Evolutionary conservation across 2,113 vertebrate genomes (phyloP), one percentile per base, ranked within the genome.

Genomic region (Chionomys nivalis): DNA sequence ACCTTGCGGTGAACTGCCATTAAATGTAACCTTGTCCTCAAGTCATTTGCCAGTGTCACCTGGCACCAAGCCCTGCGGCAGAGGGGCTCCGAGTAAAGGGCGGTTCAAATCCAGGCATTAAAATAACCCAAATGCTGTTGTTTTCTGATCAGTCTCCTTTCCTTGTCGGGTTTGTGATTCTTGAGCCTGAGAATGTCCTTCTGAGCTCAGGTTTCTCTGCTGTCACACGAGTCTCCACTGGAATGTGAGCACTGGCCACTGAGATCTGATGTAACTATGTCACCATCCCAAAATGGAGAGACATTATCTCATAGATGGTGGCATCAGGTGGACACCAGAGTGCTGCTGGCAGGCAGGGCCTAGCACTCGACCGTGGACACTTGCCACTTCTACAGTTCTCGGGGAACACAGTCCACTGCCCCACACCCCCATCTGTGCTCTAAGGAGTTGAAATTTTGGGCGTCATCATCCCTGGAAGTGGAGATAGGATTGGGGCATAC

Each of bases 131-230:
- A 94, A 97, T n/a, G 23, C 87, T 70, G 49, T 97, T 70, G 49
- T 97, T 97, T 97, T 94, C 94, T 94, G 95, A 96, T 97, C 95
- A 8, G 95, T 73, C 98, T 98, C 97, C 98, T 98, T 98, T 98
- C 98, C 97, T 49, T 31, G 70, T 94, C 72, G 91, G 98, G 97
- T 97, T 36, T 89, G 76, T 65, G 5, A 95, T 97, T 98, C 96
- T 97, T 89, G 72, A 98, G 98, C 98, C 96, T 96, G 97, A 97
- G 98, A 98, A 98, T 98, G 98, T 97, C 98, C n/a, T 94, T 93
- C 78, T 26, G 63, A n/a, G 97, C 97, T 98, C 98, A 44, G 95
- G 90, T 98, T 98, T 98, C 98, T 91, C 90, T 68, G 94, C 89
- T 97, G 97, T 98, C 97, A 97, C 97, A 87, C 97, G 95, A 97